These are phyloP conservation scores for Minunthozetes semirufus DNA, from an alignment of 2,888 invertebrate species.

Conservation along the genomic window DNA sequence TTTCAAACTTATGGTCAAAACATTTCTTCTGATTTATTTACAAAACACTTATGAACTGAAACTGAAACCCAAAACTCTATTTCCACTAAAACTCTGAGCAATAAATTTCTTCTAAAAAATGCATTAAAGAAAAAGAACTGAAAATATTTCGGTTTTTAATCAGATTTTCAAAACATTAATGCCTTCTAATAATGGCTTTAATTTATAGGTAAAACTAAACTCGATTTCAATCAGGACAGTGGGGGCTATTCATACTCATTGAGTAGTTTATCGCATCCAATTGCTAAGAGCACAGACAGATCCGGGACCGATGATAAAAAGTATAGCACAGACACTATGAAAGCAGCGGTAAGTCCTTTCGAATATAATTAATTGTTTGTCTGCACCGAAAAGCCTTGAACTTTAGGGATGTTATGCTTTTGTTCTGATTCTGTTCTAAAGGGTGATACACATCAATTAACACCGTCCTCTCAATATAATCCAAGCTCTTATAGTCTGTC, in stretches of 20 bases:
- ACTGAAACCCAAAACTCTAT: too few relatives aligned
- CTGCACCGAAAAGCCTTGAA: background rate
- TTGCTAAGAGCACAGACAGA: conserved; percentile 25
- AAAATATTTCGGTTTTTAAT: background rate
- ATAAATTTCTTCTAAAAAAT: background rate
- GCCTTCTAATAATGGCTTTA: too few relatives aligned
- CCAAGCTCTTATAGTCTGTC: background rate
- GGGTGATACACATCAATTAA: conserved; percentile 7
- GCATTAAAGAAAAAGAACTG: too few relatives aligned
- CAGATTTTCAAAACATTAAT: background rate
- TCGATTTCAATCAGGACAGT: conserved; percentile 40
- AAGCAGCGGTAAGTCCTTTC: conserved; percentile 4
- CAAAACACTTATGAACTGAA: too few relatives aligned
- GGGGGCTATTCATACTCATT: conserved; percentile 39
- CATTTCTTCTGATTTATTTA: too few relatives aligned
- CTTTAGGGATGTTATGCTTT: background rate
- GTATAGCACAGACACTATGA: conserved; percentile 14
- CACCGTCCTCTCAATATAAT: background rate
- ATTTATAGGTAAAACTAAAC: conserved; percentile 35
- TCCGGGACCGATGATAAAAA: background rate
- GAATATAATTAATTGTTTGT: background rate
- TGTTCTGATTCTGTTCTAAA: background rate
- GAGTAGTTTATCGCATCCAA: conserved; percentile 22
- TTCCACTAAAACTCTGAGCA: background rate
- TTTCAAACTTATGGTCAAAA: too few relatives aligned